A percentile compares a stretch with the other conserved stretches of the same genome.
These are phyloP conservation scores for Pseudococcus longispinus DNA, from an alignment of 2,888 invertebrate species.

Conservation along the genomic window DNA sequence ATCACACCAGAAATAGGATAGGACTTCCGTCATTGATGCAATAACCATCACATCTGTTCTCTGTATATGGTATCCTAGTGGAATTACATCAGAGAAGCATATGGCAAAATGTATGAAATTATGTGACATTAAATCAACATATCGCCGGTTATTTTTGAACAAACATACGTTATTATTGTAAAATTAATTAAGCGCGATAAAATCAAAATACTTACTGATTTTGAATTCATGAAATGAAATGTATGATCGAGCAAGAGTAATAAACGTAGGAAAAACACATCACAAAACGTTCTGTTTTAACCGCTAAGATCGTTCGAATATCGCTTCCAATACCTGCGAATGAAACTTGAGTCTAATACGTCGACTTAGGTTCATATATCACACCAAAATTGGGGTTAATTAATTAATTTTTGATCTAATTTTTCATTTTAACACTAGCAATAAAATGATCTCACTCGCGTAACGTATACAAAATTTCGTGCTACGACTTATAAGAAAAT, in stretches of 20 bases:
- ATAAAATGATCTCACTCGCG: neutral
- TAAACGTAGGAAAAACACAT: neutral
- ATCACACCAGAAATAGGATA: neutral
- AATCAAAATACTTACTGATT: neutral
- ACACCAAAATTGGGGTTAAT: neutral
- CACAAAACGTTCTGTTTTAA: neutral
- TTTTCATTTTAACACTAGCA: neutral
- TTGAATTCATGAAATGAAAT: neutral
- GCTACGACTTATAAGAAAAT: neutral
- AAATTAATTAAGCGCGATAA: neutral
- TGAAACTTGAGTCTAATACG: neutral
- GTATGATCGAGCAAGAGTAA: neutral
- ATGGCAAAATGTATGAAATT: neutral
- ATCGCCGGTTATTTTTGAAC: neutral
- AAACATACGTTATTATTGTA: neutral
- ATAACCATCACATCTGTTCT: neutral
- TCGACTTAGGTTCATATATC: neutral
- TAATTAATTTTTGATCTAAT: constrained; percentile 14
- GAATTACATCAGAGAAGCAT: neutral
- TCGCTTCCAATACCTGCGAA: neutral
- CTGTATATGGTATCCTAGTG: neutral
- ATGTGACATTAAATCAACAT: neutral
- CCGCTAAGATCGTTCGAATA: neutral
- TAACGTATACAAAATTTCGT: neutral
- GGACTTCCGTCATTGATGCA: neutral